Evolutionary conservation across 2,113 vertebrate genomes (phyloP).

Genomic region (Paramormyrops kingsleyae): DNA sequence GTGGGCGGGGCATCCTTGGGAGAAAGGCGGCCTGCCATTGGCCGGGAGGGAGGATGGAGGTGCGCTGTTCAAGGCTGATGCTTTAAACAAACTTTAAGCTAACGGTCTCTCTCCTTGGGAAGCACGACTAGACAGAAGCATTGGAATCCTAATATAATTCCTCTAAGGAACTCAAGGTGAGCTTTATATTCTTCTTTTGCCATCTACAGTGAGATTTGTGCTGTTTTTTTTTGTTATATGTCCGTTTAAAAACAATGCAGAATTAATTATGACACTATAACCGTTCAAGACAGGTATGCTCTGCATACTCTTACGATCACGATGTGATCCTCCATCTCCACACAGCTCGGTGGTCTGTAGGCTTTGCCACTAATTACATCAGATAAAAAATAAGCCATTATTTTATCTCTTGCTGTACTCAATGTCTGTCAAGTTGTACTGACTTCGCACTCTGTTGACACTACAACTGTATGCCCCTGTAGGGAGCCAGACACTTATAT

Average conservation of each 20-base stretch:
- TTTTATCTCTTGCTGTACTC: background rate
- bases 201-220: background rate
- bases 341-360: background rate
- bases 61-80: slow-evolving; percentile 39
- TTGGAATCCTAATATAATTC: slow-evolving; percentile 39
- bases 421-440: background rate
- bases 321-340: background rate
- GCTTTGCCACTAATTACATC: background rate
- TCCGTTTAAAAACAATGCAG: background rate
- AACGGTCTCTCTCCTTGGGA: slow-evolving; percentile 49
- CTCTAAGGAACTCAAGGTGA: slow-evolving; percentile 51
- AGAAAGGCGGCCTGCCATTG: slow-evolving; percentile 51
- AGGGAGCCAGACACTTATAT: background rate
- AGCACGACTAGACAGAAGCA: slow-evolving; percentile 46
- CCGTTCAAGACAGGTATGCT: background rate
- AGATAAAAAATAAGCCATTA: background rate
- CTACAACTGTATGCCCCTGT: background rate
- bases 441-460: background rate
- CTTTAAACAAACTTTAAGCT: slow-evolving; percentile 62
- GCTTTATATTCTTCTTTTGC: slow-evolving; percentile 19
- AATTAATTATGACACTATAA: background rate
- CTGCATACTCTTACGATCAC: background rate
- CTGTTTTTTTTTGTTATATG: background rate
- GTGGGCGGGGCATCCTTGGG: slow-evolving; percentile 52
- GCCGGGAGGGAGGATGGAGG: slow-evolving; percentile 45